Conservation (phyloP, 92 coral and sea anemone species). For the Actinernus sp. region DNA sequence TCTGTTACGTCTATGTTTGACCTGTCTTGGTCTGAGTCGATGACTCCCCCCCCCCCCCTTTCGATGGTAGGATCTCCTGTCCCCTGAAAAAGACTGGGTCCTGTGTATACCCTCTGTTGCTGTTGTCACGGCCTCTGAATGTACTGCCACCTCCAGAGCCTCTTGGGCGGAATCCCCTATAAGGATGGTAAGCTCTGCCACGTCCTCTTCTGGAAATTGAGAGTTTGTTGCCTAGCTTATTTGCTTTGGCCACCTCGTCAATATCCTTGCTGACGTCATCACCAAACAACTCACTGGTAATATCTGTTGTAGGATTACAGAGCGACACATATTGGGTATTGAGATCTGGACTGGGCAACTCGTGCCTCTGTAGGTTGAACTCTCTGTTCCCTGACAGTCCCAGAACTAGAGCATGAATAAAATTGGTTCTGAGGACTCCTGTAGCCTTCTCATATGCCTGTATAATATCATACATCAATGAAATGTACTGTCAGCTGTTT, state of each 20-base stretch:
- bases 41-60: neutral
- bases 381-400: constrained; percentile 42
- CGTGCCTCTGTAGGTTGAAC: constrained; percentile 28
- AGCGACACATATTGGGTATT: constrained; percentile 23
- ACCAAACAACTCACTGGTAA: constrained; percentile 1
- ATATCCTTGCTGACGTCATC: constrained; percentile 31
- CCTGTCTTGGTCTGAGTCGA: neutral
- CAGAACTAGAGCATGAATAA: constrained; percentile 38
- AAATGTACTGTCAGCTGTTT: constrained; percentile 17
- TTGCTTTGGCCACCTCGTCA: constrained; percentile 46
- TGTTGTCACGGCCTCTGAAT: constrained; percentile 6
- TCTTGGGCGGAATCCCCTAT: neutral
- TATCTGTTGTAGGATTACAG: neutral
- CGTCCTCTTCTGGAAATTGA: constrained; percentile 4
- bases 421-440: constrained; percentile 26
- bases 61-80: constrained; percentile 16
- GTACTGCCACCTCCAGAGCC: neutral
- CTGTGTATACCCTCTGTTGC: neutral
- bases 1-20: neutral
- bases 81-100: constrained; percentile 30
- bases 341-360: constrained; percentile 35
- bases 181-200: constrained; percentile 36
- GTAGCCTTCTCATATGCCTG: constrained; percentile 27
- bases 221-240: constrained; percentile 29
- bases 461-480: constrained; percentile 20